A percentile compares a stretch with the other conserved stretches of the same genome.
Conservation (phyloP, 1,140 invertebrate species). For the Chymomyza costata region DNA sequence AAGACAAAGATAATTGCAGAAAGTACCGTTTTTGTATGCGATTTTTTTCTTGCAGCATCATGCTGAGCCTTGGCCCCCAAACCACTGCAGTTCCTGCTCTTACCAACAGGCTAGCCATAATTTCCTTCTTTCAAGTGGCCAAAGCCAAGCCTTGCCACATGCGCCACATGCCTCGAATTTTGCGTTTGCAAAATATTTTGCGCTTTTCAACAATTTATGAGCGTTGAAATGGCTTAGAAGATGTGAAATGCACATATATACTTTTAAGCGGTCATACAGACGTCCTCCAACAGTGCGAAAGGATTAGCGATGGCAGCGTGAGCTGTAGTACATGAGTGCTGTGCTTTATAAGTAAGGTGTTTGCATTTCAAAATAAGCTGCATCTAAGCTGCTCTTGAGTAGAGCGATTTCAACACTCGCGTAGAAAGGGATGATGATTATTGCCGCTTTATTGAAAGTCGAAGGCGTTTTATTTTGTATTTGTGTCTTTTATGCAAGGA, state of each 20-base stretch:
- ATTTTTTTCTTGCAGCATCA: slow-evolving; percentile 50
- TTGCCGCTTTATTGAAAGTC: too few species aligned
- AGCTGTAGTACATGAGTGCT: too few species aligned
- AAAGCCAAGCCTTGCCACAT: slow-evolving; percentile 33
- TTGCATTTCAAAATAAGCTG: too few species aligned
- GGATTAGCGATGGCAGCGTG: neutral
- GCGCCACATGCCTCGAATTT: slow-evolving; percentile 31
- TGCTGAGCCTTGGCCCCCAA: slow-evolving; percentile 17
- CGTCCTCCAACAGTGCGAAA: neutral
- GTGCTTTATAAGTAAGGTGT: too few species aligned
- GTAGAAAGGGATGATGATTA: too few species aligned
- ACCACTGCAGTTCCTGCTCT: neutral
- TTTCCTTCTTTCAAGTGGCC: slow-evolving; percentile 25
- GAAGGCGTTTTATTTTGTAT: too few species aligned
- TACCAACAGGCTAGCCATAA: slow-evolving; percentile 21
- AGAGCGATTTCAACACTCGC: too few species aligned
- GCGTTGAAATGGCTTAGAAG: slow-evolving; percentile 68
- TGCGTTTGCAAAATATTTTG: slow-evolving; percentile 72
- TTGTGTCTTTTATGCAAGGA: too few species aligned
- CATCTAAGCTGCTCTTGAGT: too few species aligned
- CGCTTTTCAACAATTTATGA: slow-evolving; percentile 62
- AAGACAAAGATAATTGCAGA: slow-evolving; percentile 70
- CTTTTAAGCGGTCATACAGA: too few species aligned
- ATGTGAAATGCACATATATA: too few species aligned
- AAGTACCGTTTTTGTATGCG: slow-evolving; percentile 69